Base-by-base conservation (phyloP, 2,113 vertebrate species). In the Xiphophorus couchianus region DNA sequence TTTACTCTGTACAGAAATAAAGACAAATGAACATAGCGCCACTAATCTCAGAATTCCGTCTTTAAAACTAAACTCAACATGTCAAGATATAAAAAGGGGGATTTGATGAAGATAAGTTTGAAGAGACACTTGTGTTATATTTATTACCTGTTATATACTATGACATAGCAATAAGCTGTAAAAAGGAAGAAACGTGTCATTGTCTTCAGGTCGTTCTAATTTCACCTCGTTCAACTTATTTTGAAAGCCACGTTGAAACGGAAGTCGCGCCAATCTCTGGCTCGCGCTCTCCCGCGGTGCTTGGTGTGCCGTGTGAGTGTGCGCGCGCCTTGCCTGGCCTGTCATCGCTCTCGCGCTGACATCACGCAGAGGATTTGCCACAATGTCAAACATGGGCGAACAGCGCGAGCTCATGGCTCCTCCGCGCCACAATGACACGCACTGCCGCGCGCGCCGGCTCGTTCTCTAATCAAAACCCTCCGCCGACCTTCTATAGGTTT, bases 341-440 rank as follows among this genome's bases (percentile, higher is more conserved):
- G 89, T 90, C 89, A 83, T 73, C 84, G 69, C 48, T 44, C 60
- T 44, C 60, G 69, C 5, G 80, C 82, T 90, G 87, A 89, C 89
- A 80, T 90, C 85, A 92, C 87, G 39, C 89, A 19, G 81, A 74
- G 87, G 91, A 90, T 90, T 72, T 33, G 82, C 82, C 70, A 93
- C 92, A 90, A 94, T 94, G 93, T 92, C 93, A 92, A 85, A 86
- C 78, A 73, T 73, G 33, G 62, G 28, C 54, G 76, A 19, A 76
- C 87, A 73, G 74, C 75, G 81, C 87, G 76, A 85, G 88, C 86
- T 85, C 86, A 83, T 27, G 88, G 85, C 86, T 86, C 84, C 74
- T 84, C 71, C 69, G 76, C 82, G 77, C 80, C 67, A 69, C 74
- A 27, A 80, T 78, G 83, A 85, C 44, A 75, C 72, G 60, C 85